A percentile compares a stretch with the other conserved stretches of the same genome.
phyloP scores from a whole-genome alignment of 64 coral and sea anemone species.

The Trachythela sp. region DNA sequence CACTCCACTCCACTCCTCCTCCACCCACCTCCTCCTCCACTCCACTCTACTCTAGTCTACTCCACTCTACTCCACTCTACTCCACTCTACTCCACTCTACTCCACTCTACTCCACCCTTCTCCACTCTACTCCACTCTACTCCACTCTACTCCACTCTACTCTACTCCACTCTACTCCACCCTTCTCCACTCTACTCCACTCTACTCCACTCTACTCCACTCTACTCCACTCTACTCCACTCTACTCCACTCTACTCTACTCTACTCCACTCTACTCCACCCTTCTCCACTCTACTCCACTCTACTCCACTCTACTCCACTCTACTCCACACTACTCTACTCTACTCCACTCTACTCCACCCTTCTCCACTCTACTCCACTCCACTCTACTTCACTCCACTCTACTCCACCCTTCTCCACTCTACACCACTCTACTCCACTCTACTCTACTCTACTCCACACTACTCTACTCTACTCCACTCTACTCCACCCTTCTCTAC shows the following conservation, averaged over 20 bases:
- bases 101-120: not conserved
- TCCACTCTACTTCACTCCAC: not conserved
- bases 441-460: not conserved
- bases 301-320: not conserved
- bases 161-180: not conserved
- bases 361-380: not conserved
- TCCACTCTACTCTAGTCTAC: not conserved
- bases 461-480: not conserved
- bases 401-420: not conserved
- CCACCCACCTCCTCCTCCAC: not conserved
- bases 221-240: not conserved
- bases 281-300: not conserved
- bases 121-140: not conserved
- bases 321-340: not conserved
- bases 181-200: not conserved
- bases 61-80: not conserved
- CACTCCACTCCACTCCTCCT: not conserved
- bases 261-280: not conserved
- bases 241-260: not conserved
- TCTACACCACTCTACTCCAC: not conserved
- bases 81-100: not conserved
- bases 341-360: not conserved
- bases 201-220: not conserved
- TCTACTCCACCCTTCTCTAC: not conserved
- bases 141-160: not conserved